Evolutionary conservation across 2,797 vertebrate genomes (phyloP).

Genomic region (Thamnophis elegans): DNA sequence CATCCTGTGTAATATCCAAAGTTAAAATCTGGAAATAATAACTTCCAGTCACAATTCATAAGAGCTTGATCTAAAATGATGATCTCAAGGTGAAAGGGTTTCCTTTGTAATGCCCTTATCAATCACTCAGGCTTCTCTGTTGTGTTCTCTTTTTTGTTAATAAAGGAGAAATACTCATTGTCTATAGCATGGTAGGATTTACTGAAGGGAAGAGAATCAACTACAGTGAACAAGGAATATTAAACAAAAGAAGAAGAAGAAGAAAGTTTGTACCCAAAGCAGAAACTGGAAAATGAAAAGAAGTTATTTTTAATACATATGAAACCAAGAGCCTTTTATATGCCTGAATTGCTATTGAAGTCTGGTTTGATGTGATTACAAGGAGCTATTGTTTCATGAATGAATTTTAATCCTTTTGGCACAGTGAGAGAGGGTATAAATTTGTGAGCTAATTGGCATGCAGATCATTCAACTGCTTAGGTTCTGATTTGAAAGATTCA

Average conservation of each 20-base stretch:
- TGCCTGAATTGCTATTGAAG: slow-evolving; percentile 62
- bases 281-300: slow-evolving; percentile 52
- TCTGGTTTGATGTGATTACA: slow-evolving; percentile 63
- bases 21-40: not conserved
- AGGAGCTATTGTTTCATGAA: slow-evolving; percentile 60
- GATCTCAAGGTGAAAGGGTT: slow-evolving; percentile 17
- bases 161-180: slow-evolving; percentile 31
- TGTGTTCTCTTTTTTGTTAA: slow-evolving; percentile 38
- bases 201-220: slow-evolving; percentile 37
- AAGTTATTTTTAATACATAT: slow-evolving; percentile 57
- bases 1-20: not conserved
- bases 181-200: slow-evolving; percentile 3
- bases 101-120: slow-evolving; percentile 30
- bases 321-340: slow-evolving; percentile 59
- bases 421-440: slow-evolving; percentile 47
- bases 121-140: not conserved
- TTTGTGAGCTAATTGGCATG: slow-evolving; percentile 60
- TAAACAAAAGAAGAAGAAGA: slow-evolving; percentile 37
- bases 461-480: slow-evolving; percentile 54
- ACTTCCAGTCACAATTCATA: not conserved
- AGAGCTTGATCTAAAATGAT: slow-evolving; percentile 18
- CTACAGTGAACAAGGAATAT: slow-evolving; percentile 32
- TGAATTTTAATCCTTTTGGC: slow-evolving; percentile 65
- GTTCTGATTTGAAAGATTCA: slow-evolving; percentile 65
- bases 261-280: slow-evolving; percentile 45